These are phyloP conservation scores for Cyanoramphus novaezelandiae DNA, from an alignment of 2,113 vertebrate genomes.

Conservation along the genomic window DNA sequence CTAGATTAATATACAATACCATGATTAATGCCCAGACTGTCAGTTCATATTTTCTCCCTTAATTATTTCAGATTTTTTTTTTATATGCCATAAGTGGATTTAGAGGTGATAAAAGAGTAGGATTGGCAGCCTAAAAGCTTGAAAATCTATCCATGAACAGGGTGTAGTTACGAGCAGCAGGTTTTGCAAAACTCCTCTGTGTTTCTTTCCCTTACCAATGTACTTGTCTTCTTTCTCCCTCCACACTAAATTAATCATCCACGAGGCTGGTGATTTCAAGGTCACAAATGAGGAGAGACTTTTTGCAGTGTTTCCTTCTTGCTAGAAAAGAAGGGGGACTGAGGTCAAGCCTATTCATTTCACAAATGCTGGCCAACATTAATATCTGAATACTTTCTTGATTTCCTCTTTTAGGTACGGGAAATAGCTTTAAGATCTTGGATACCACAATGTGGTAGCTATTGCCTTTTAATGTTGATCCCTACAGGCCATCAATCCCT, in stretches of 20 bases:
- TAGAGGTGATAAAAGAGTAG: background rate
- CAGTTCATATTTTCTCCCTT: constrained; percentile 1
- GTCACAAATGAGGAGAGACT: background rate
- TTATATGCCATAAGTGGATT: background rate
- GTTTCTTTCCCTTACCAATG: background rate
- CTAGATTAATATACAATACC: background rate
- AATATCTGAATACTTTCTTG: constrained; percentile 21
- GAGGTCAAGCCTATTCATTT: constrained; percentile 53
- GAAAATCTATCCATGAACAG: background rate
- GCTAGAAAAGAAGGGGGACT: background rate
- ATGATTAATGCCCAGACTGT: constrained; percentile 1
- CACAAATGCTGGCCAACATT: background rate
- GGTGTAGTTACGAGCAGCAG: background rate
- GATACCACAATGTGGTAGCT: constrained; percentile 42
- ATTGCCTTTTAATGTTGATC: constrained; percentile 44
- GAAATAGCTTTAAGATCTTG: constrained; percentile 46
- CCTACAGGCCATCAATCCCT: constrained; percentile 37
- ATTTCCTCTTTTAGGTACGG: constrained; percentile 20
- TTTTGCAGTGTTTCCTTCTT: background rate
- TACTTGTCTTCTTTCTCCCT: background rate
- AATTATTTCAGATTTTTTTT: constrained; percentile 6
- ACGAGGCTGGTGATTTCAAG: background rate
- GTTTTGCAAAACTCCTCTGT: background rate
- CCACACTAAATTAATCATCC: background rate
- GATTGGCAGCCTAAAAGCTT: background rate